Base-by-base conservation (phyloP, 2,888 invertebrate species). In the Heteromurus nitidus region DNA sequence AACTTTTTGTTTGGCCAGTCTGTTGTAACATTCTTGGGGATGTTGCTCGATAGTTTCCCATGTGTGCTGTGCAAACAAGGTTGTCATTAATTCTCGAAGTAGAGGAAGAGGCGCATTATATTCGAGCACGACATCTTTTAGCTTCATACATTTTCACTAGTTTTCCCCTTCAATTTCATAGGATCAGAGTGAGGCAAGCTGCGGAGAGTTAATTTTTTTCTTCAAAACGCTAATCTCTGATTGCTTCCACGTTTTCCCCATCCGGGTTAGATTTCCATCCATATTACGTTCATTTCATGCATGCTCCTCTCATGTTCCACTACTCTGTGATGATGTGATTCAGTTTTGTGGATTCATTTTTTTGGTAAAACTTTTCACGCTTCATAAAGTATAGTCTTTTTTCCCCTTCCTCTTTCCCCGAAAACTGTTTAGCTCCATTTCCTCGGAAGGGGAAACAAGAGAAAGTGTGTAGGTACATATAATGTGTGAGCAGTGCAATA, bases 401-500 rank as follows among this genome's bases (percentile, higher is more conserved):
- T 60, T 22, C 20, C 58, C 3, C 55, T 13, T 50, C 60, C 67
- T 28, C 67, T 44, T 18, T 2, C 22, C 20, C 28, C 28, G 28
- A 22, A 58, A 58, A 58, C 16, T n/a, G n/a, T 58, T 28, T 58
- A 3, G 53, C 28, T 58, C 24, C 28, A 62, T 36, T n/a, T 24
- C 16, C n/a, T 3, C 22, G 58, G 58, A 24, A 20, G 16, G 20
- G 20, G 36, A 18, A 18, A 36, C 18, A n/a, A n/a, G n/a, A n/a
- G n/a, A n/a, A n/a, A n/a, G n/a, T n/a, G n/a, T n/a, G 31, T 50
- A 50, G 18, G 60, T 44, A 50, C 58, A 42, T 44, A 22, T 69
- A 75, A 75, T 81, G 75, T 74, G 80, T 53, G 74, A 74, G 53
- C 62, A 60, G 28, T 69, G 75, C 74, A 81, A 81, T 81, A 81